Evolutionary conservation across 2,888 invertebrate species (phyloP), one percentile per base, ranked within the genome.

Genomic region (Phalera bucephala): DNA sequence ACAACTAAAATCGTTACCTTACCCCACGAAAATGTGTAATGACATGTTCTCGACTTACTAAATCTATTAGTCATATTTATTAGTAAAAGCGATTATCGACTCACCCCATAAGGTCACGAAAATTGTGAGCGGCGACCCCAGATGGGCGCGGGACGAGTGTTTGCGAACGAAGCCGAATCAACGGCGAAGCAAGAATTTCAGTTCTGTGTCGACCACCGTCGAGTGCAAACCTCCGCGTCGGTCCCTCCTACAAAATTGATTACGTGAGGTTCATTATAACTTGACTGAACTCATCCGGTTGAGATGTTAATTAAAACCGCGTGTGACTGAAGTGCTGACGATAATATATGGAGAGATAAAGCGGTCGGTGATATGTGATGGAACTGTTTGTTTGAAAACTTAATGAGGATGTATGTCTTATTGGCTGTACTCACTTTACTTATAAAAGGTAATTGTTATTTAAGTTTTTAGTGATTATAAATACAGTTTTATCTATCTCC

Each of bases 401-500:
- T 68, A 55, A 71, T 74, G 71, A 86, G 85, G 85, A 88, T 88
- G 87, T 81, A 82, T 76, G 63, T 85, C 71, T 64, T 79, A 68
- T 69, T 84, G 53, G 69, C 70, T 52, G 64, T 84, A 52, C 52
- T 86, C 63, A 77, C 79, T 69, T 76, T 88, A 64, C 73, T 87
- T 63, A 68, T 86, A 57, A 80, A 82, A 84, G 87, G 86, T 86
- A 83, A 70, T 52, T 46, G 20, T 13, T 29, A 17, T 36, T 20
- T 34, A 23, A 20, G 5, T 17, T 17, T 17, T n/a, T n/a, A n/a
- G n/a, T n/a, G n/a, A n/a, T n/a, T n/a, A n/a, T n/a, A n/a, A n/a
- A n/a, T n/a, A n/a, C n/a, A n/a, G n/a, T n/a, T n/a, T n/a, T n/a
- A n/a, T n/a, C n/a, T n/a, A n/a, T n/a, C n/a, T n/a, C n/a, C n/a